Conservation (phyloP, 2,888 invertebrate genomes). For the Lamellibrachia columna region DNA sequence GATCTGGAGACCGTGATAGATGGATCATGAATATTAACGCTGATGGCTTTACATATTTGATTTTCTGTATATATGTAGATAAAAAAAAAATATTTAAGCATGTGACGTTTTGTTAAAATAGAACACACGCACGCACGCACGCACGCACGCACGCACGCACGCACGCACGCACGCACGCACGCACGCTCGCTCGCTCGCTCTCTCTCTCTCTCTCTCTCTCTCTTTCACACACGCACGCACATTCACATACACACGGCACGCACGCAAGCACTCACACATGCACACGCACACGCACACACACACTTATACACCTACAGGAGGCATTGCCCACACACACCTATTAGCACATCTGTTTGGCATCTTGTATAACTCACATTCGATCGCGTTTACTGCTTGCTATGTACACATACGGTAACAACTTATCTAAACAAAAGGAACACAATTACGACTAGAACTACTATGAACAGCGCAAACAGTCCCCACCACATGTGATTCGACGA, state of each 20-base stretch:
- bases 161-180: too few species aligned
- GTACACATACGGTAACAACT: background rate
- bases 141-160: background rate
- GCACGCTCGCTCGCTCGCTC: too few species aligned
- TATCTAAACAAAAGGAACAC: background rate
- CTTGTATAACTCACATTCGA: background rate
- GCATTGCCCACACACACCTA: too few species aligned
- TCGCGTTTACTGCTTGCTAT: background rate
- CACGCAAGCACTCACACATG: background rate
- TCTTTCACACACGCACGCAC: too few species aligned
- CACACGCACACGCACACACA: too few species aligned
- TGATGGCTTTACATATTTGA: background rate
- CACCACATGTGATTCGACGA: background rate
- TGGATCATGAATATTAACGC: background rate
- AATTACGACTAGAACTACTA: background rate
- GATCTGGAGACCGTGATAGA: background rate
- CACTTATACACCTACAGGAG: too few species aligned
- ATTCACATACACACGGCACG: background rate
- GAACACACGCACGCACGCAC: background rate
- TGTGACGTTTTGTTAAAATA: background rate
- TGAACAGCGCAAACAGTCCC: background rate
- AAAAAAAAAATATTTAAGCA: background rate
- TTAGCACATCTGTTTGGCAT: background rate
- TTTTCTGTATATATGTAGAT: background rate
- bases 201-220: too few species aligned